Evolutionary conservation across 2,113 vertebrate species (phyloP).

Genomic region (Leiothrix lutea): DNA sequence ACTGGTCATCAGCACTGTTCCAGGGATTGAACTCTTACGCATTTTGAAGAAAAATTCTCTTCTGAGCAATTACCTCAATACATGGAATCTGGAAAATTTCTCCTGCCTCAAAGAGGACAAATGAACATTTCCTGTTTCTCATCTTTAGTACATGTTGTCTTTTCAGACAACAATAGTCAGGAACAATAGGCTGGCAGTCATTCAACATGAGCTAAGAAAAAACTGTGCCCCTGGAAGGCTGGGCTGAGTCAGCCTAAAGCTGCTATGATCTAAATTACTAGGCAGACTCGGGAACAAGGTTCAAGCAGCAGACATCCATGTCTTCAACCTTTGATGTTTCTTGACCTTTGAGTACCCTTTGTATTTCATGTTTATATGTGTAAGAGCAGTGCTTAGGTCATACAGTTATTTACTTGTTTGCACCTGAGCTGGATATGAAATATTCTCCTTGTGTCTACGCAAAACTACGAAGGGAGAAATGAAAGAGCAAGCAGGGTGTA

Average conservation of each 20-base stretch:
- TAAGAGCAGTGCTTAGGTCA: not conserved
- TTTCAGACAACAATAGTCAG: conserved; percentile 74
- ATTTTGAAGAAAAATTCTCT: conserved; percentile 19
- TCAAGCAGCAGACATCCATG: conserved; percentile 61
- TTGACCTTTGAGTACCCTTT: conserved; percentile 36
- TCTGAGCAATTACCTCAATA: conserved; percentile 71
- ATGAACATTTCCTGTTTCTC: conserved; percentile 78
- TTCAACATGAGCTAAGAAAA: conserved; percentile 57
- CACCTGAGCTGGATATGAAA: not conserved
- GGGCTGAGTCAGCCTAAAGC: conserved; percentile 66
- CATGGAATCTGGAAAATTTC: conserved; percentile 75
- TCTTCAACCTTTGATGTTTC: conserved; percentile 46
- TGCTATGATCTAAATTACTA: conserved; percentile 51
- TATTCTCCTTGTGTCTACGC: not conserved
- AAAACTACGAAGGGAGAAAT: not conserved
- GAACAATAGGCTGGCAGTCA: conserved; percentile 77
- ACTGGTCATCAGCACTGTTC: not conserved
- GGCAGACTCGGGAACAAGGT: conserved; percentile 40
- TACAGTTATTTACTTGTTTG: not conserved
- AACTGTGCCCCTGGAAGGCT: conserved; percentile 36
- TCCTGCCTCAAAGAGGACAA: conserved; percentile 67
- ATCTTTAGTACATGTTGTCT: conserved; percentile 81
- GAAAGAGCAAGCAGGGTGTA: not conserved
- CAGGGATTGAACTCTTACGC: not conserved
- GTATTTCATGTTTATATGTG: not conserved